Evolutionary conservation across 2,797 vertebrate genomes (phyloP).

Genomic region (Sparus aurata): DNA sequence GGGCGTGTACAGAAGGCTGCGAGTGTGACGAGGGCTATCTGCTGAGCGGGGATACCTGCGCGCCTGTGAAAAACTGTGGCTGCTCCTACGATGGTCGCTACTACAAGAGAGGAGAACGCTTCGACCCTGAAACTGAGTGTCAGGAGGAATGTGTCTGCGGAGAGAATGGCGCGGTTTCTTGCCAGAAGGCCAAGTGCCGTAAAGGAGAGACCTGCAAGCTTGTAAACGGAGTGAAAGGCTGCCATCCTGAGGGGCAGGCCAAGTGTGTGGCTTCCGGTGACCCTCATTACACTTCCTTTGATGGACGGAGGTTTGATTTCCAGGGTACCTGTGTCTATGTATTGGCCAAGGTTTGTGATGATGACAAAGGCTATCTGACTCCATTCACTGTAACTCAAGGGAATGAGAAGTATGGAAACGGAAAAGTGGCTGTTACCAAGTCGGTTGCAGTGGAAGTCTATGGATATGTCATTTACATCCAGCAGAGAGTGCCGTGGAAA

Average conservation of each 20-base stretch:
- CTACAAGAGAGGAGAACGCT: conserved; percentile 70
- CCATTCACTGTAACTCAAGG: conserved; percentile 78
- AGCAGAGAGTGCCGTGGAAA: conserved; percentile 72
- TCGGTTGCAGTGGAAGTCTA: conserved; percentile 73
- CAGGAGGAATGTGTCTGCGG: conserved; percentile 76
- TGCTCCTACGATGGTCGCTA: conserved; percentile 83
- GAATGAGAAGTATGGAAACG: conserved; percentile 79
- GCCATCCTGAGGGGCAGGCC: conserved; percentile 75
- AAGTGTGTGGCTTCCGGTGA: conserved; percentile 84
- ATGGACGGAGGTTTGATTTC: conserved; percentile 85
- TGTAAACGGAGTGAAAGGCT: conserved; percentile 75
- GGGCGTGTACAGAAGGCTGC: conserved; percentile 83
- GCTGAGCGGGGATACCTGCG: conserved; percentile 82
- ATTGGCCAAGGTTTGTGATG: conserved; percentile 79
- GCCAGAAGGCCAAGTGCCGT: conserved; percentile 67
- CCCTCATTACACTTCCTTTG: conserved; percentile 85
- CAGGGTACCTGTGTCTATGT: conserved; percentile 86
- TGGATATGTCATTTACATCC: conserved; percentile 73
- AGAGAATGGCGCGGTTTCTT: conserved; percentile 72
- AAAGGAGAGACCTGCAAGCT: conserved; percentile 79
- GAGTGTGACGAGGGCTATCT: conserved; percentile 85
- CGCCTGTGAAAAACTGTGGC: conserved; percentile 85
- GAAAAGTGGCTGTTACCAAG: conserved; percentile 77
- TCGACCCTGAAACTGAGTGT: conserved; percentile 73
- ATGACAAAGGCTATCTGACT: conserved; percentile 52